phyloP scores from a whole-genome alignment of 2,888 invertebrate genomes.

The Eulithis testata region DNA sequence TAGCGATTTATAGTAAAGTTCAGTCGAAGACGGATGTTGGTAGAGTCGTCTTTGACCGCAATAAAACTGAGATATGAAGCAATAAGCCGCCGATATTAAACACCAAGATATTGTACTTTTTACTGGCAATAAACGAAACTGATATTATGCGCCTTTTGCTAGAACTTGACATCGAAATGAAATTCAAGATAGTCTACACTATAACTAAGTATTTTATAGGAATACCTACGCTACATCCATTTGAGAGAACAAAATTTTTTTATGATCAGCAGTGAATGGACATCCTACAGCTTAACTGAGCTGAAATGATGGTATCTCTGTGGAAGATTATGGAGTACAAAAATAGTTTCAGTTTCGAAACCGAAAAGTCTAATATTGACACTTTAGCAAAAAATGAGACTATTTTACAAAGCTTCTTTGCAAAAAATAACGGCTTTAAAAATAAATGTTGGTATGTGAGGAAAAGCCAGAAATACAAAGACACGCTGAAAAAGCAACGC shows the following conservation, averaged over 20 bases:
- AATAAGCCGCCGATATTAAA: conserved; percentile 36
- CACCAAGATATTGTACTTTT: conserved; percentile 6
- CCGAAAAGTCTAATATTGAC: too few relatives aligned
- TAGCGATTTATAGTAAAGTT: conserved; percentile 7
- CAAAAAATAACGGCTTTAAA: too few relatives aligned
- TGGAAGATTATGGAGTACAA: too few relatives aligned
- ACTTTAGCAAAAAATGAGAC: too few relatives aligned
- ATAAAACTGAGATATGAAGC: conserved; percentile 50
- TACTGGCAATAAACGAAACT: conserved; percentile 2
- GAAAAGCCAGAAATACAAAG: conserved; percentile 3
- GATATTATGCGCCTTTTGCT: conserved; percentile 9
- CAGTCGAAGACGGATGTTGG: conserved; percentile 16
- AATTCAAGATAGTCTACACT: conserved; percentile 10
- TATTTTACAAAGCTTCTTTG: too few relatives aligned
- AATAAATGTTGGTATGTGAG: not conserved
- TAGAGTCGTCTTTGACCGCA: conserved; percentile 30
- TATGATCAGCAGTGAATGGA: too few relatives aligned
- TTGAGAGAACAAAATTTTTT: too few relatives aligned
- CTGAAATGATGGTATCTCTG: too few relatives aligned
- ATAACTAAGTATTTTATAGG: too few relatives aligned
- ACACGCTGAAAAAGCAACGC: conserved; percentile 2
- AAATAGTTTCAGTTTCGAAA: too few relatives aligned
- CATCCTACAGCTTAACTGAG: too few relatives aligned
- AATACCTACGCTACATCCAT: too few relatives aligned
- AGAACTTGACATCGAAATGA: conserved; percentile 5